Evolutionary conservation across 2,797 vertebrate genomes (phyloP).

Genomic region (Gymnopithys bicolor): DNA sequence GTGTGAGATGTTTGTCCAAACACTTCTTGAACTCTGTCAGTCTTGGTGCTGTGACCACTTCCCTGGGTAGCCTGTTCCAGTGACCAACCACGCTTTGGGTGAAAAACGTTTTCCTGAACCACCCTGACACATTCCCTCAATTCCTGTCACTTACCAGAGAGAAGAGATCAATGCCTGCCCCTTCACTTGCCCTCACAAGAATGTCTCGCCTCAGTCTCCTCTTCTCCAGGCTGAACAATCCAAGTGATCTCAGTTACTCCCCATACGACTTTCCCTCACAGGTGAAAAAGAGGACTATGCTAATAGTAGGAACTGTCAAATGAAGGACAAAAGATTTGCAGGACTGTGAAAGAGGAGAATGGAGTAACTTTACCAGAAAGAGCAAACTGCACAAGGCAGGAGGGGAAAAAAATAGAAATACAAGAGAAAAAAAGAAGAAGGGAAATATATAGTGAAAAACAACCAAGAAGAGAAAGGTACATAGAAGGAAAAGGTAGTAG

Average conservation of each 20-base stretch:
- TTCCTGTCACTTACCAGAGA: neutral
- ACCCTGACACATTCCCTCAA: accelerated
- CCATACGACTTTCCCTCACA: accelerated
- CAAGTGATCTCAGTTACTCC: neutral
- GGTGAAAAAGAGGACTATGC: neutral
- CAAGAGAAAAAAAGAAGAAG: neutral
- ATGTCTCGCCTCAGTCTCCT: neutral
- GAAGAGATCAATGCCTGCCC: neutral
- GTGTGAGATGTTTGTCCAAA: neutral
- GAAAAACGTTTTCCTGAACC: neutral
- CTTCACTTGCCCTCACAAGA: neutral
- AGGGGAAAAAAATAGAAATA: neutral
- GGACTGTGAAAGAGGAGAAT: neutral
- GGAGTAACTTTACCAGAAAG: neutral
- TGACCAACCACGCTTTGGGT: neutral
- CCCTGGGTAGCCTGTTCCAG: neutral
- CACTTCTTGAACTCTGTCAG: neutral
- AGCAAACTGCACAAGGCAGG: neutral
- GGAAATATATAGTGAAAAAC: neutral
- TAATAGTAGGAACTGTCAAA: neutral
- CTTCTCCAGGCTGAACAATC: neutral
- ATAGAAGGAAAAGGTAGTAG: neutral
- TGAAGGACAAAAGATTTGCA: neutral
- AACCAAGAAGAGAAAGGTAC: neutral
- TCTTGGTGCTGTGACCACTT: neutral